Evolutionary conservation across 30 jellyfish, hydroid and myxozoan genomes (phyloP).

Genomic region (Clytia hemisphaerica): DNA sequence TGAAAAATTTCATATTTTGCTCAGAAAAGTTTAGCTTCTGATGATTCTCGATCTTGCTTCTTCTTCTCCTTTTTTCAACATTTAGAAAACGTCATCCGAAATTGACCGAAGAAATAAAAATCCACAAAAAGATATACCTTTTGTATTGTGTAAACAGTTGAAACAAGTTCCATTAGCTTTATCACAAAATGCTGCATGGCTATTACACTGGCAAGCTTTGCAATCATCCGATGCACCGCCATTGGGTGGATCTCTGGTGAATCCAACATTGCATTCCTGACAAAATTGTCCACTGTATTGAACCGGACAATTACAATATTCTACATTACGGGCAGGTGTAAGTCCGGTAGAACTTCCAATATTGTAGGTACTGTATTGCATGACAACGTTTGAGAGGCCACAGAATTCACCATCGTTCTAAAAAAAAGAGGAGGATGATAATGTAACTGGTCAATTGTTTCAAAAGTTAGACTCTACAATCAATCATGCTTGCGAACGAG

Average conservation of each 20-base stretch:
- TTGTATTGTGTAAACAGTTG: conserved; percentile 56
- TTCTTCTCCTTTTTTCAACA: neutral
- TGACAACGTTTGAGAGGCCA: conserved; percentile 46
- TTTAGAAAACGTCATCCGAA: no score
- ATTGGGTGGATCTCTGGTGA: conserved; percentile 58
- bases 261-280: conserved; percentile 60
- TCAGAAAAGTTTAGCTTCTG: no score
- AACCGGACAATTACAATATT: conserved; percentile 61
- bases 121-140: conserved; percentile 37
- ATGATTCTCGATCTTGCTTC: no score
- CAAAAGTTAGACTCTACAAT: no score
- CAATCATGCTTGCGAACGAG: no score
- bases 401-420: conserved; percentile 53
- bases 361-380: conserved; percentile 49
- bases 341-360: neutral
- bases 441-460: no score
- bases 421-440: neutral
- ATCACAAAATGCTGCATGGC: conserved; percentile 59
- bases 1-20: no score
- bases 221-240: conserved; percentile 46
- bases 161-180: conserved; percentile 58
- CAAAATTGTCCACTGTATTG: conserved; percentile 77
- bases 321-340: conserved; percentile 48
- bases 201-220: conserved; percentile 67
- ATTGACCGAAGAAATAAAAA: neutral